Base-by-base conservation (phyloP, 2,113 vertebrate genomes). In the Misgurnus mizolepis region DNA sequence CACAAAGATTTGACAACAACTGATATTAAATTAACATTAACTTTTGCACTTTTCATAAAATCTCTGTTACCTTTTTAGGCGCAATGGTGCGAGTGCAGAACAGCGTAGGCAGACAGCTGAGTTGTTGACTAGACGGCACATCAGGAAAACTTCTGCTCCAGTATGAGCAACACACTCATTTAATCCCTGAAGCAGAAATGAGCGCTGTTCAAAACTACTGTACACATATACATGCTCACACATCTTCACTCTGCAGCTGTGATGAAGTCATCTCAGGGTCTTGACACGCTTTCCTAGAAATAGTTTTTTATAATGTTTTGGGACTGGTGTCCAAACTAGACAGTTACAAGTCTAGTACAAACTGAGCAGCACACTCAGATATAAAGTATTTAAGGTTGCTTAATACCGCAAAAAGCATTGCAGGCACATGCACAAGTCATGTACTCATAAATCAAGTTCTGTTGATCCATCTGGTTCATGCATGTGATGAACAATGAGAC, bases 251-350 rank as follows among this genome's bases (percentile, higher is more conserved):
- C 68, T 49, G 55, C 70, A 67, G 70, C 69, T 67, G 60, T 73
- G 61, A 80, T 80, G 79, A 74, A 74, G 69, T 80, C 70, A 80
- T 80, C 69, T 74, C 15, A 14, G 61, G 40, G 27, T 62, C 79
- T 43, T 39, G 70, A 58, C 56, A 73, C 3, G 22, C 79, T 67
- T 80, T 65, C 61, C 9, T 64, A 74, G 45, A 65, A 64, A 62
- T 64, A 45, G 55, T 61, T 66, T 58, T 9, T 80, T 66, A 55
- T 39, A 55, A 76, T 49, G 73, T 76, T 76, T 76, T 15, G 43
- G 27, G 73, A 76, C 73, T 17, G 22, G 58, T 75, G 40, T 75
- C 55, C 18, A 6, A 43, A 61, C 8, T 72, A 71, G 34, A 45
- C n/a, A 27, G 71, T 60, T 43, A 74, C 55, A 61, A 60, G 55